These are phyloP conservation scores for Noturus placidus DNA, from an alignment of 2,113 vertebrate genomes.

Conservation along the genomic window DNA sequence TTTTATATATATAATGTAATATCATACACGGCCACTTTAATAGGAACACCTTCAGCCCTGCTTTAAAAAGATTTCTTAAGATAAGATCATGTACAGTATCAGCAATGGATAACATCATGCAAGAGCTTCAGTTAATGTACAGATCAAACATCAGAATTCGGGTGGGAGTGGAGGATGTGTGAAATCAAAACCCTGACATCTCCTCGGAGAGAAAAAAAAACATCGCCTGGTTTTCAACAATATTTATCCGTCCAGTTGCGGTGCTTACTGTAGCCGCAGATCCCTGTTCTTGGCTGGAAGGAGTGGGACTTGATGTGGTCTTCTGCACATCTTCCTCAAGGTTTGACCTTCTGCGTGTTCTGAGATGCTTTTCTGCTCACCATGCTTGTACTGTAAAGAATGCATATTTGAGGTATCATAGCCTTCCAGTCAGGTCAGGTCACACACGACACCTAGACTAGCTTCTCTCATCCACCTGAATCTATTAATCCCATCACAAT, in stretches of 20 bases:
- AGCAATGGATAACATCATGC: not conserved
- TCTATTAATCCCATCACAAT: slow-evolving; percentile 19
- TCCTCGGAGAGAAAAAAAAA: no score
- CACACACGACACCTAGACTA: no score
- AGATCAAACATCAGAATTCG: not conserved
- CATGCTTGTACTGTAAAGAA: not conserved
- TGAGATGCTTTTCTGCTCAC: not conserved
- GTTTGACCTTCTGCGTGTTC: not conserved
- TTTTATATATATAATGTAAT: not conserved
- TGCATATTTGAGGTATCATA: not conserved
- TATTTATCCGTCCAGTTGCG: not conserved
- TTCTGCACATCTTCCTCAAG: not conserved
- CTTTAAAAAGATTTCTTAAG: not conserved
- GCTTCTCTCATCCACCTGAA: not conserved
- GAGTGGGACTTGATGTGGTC: not conserved
- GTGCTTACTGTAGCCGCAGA: not conserved
- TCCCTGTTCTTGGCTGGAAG: not conserved
- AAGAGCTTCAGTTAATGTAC: not conserved
- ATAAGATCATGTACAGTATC: not conserved
- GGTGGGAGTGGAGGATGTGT: not conserved
- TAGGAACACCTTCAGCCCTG: not conserved
- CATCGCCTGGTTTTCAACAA: not conserved
- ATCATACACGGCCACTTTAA: not conserved
- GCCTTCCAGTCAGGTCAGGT: not conserved
- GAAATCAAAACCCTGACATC: no score